Evolutionary conservation across 2,888 invertebrate genomes (phyloP).

Genomic region (Campoletis raptor): DNA sequence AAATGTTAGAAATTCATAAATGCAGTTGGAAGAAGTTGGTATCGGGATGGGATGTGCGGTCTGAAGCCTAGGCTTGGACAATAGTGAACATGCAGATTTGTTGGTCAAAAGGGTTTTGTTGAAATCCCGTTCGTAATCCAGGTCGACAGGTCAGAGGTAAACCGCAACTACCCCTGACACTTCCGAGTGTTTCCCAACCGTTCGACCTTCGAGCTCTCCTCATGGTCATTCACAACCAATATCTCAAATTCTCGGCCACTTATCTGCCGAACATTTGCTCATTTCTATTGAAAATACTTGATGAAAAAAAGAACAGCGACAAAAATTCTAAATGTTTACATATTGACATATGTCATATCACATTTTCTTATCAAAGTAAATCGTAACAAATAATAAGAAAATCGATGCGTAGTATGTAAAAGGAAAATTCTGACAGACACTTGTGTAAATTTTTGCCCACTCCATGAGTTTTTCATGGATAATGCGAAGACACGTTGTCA

Average conservation of each 20-base stretch:
- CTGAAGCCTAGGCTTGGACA: background rate
- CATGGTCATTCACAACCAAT: background rate
- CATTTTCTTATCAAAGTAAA: background rate
- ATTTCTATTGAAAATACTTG: background rate
- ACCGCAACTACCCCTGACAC: conserved; percentile 59
- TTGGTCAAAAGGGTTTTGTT: conserved; percentile 22
- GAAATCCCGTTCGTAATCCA: conserved; percentile 44
- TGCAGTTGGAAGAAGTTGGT: conserved; percentile 19
- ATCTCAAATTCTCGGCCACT: conserved; percentile 12
- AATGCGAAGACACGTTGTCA: background rate
- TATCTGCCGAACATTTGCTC: conserved; percentile 10
- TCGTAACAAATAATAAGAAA: background rate
- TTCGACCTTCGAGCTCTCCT: conserved; percentile 50
- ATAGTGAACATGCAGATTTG: conserved; percentile 23
- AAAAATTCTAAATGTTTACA: background rate
- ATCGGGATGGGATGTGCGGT: background rate
- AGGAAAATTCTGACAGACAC: background rate
- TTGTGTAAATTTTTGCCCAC: background rate
- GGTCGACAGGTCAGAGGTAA: conserved; percentile 56
- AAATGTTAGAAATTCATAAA: conserved; percentile 16
- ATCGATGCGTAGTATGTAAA: background rate
- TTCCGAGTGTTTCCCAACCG: conserved; percentile 50
- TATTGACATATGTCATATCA: too few species aligned
- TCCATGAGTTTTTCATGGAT: background rate
- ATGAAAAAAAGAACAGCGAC: background rate